Evolutionary conservation across 2,888 invertebrate species (phyloP), one percentile per base, ranked within the genome.

Genomic region (Drosophila ochracea): DNA sequence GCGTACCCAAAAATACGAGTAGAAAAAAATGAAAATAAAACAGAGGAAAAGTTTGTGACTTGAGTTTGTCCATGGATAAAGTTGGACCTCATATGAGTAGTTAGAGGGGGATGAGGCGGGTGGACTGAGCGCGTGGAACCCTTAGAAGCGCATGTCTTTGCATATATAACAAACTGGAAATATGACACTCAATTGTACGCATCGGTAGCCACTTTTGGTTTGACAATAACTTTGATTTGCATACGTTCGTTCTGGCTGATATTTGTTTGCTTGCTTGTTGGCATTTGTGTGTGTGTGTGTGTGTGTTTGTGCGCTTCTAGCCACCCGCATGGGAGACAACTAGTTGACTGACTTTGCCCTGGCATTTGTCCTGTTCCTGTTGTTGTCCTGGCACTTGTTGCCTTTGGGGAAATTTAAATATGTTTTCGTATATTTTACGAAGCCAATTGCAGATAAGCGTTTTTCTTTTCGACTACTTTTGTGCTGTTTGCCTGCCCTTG

Each of bases 201-300:
- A 88, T 87, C 86, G 88, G 75, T 89, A 78, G 90, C 73, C 85
- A 79, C 83, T 88, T 86, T 89, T 83, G 73, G 83, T 78, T 68
- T 89, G 88, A 89, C 85, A 86, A 89, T 89, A 84, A 84, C 89
- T 85, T 85, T 89, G 85, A 89, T 89, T 89, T 89, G 89, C 80
- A 80, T 88, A 72, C 68, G 70, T 68, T 74, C 25, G 21, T 47
- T 69, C 53, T 53, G 59, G 67, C 68, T 63, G 61, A 47, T 61
- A 54, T 64, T 70, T 70, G 70, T 77, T 70, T 76, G 70, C 58
- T 63, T 73, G 65, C 11, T 57, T 61, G 64, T 58, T 53, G 63
- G 35, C 39, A 33, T 37, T 50, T 50, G 43, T 55, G 43, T 31
- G 13, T 21, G 19, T 19, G 0, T 28, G 28, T 35, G 16, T 53